Evolutionary conservation across 2,888 invertebrate genomes (phyloP).

Genomic region (Brachypalpus laphriformis): DNA sequence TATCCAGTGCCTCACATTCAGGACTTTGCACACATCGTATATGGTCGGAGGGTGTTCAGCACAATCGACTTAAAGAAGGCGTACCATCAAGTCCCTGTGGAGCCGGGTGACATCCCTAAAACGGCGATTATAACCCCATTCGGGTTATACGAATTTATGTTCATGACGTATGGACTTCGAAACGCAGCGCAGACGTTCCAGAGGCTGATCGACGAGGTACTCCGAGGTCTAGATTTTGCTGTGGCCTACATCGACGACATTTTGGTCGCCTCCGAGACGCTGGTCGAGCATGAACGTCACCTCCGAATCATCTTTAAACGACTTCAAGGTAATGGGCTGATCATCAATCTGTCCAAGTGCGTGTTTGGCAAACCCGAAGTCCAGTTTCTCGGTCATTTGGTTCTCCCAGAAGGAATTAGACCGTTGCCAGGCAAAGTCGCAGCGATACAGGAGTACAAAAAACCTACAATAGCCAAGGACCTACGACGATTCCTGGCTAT

Average conservation of each 20-base stretch:
- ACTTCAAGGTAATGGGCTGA: slow-evolving; percentile 30
- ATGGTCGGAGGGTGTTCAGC: slow-evolving; percentile 76
- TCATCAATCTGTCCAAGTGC: slow-evolving; percentile 52
- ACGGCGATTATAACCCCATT: slow-evolving; percentile 78
- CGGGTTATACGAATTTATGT: slow-evolving; percentile 74
- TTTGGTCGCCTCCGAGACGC: slow-evolving; percentile 73
- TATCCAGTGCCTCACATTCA: slow-evolving; percentile 77
- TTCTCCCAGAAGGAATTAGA: slow-evolving; percentile 16
- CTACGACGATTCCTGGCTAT: neutral
- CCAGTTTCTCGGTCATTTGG: slow-evolving; percentile 31
- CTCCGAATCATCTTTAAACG: slow-evolving; percentile 72
- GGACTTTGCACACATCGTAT: slow-evolving; percentile 70
- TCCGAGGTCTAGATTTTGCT: slow-evolving; percentile 74
- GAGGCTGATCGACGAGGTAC: slow-evolving; percentile 77
- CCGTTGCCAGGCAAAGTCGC: slow-evolving; percentile 2
- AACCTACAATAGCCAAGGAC: slow-evolving; percentile 3
- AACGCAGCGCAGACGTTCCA: slow-evolving; percentile 80
- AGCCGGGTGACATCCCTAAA: slow-evolving; percentile 76
- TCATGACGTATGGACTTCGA: slow-evolving; percentile 79
- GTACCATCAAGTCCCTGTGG: slow-evolving; percentile 77
- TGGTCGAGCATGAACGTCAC: slow-evolving; percentile 74
- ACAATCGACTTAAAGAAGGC: slow-evolving; percentile 76
- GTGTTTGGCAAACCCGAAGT: slow-evolving; percentile 26
- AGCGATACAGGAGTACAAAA: neutral
- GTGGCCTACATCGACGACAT: slow-evolving; percentile 77